Conservation (phyloP, 2,113 vertebrate genomes). For the Athene noctua region DNA sequence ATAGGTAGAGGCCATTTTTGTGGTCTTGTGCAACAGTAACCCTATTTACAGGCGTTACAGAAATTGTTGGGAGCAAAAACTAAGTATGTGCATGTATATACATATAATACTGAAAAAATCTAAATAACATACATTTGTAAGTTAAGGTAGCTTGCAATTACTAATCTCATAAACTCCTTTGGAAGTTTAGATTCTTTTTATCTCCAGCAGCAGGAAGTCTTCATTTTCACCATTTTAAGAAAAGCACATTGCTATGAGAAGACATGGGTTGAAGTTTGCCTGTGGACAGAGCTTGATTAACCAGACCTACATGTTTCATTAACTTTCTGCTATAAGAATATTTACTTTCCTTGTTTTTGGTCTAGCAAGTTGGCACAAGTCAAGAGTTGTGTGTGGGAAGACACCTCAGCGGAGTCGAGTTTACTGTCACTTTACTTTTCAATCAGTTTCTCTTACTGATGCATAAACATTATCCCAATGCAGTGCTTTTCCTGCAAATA, state of each 20-base stretch:
- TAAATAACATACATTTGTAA: conserved; percentile 31
- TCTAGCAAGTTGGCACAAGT: conserved; percentile 48
- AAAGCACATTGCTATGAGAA: conserved; percentile 37
- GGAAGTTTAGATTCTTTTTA: conserved; percentile 37
- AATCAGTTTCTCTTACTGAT: conserved; percentile 38
- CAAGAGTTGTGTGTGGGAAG: conserved; percentile 49
- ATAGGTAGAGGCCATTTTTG: background rate
- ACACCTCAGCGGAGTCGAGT: conserved; percentile 38
- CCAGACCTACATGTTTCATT: conserved; percentile 10
- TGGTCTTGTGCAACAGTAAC: background rate
- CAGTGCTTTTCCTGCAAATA: conserved; percentile 5
- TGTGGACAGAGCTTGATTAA: conserved; percentile 56
- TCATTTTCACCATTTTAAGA: conserved; percentile 29
- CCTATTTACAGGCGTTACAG: background rate
- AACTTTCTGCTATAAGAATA: background rate
- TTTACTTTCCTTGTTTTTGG: conserved; percentile 55
- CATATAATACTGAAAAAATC: background rate
- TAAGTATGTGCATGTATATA: conserved; percentile 45
- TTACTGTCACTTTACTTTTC: conserved; percentile 39
- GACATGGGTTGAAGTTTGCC: conserved; percentile 42
- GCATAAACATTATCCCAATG: background rate
- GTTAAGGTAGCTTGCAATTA: conserved; percentile 70
- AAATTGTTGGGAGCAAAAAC: conserved; percentile 62
- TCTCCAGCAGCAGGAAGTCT: conserved; percentile 38
- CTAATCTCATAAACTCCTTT: conserved; percentile 19